phyloP scores from a whole-genome alignment of 2,113 vertebrate species.

The Eclectus roratus region DNA sequence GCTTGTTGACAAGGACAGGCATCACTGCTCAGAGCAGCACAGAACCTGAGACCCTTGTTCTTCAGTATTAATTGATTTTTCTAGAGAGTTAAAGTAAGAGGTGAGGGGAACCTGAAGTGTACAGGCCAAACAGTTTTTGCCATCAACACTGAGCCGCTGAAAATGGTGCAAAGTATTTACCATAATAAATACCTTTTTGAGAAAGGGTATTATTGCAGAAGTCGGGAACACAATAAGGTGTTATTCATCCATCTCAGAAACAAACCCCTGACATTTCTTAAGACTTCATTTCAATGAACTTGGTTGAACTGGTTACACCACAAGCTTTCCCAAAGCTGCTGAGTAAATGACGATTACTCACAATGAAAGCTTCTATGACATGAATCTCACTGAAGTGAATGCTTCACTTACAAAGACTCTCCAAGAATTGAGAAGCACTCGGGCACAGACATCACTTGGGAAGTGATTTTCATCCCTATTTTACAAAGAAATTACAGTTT shows the following conservation, averaged over 20 bases:
- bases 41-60: fast-evolving
- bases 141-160: neutral
- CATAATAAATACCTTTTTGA: neutral
- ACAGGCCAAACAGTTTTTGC: neutral
- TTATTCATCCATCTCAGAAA: neutral
- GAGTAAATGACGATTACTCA: constrained; percentile 1
- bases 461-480: neutral
- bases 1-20: fast-evolving
- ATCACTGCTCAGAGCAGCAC: fast-evolving
- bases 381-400: neutral
- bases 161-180: neutral
- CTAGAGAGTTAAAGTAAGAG: neutral
- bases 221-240: neutral
- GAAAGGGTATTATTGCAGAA: neutral
- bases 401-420: neutral
- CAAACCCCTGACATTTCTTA: neutral
- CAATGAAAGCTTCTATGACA: constrained; percentile 17
- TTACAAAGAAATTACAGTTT: neutral
- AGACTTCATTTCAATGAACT: neutral
- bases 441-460: neutral
- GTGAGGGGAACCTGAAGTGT: neutral
- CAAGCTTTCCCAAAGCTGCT: neutral
- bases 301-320: neutral
- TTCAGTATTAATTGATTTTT: neutral
- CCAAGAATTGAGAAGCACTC: constrained; percentile 2